Conservation (phyloP, 2,888 invertebrate genomes). For the Desoria tigrina region DNA sequence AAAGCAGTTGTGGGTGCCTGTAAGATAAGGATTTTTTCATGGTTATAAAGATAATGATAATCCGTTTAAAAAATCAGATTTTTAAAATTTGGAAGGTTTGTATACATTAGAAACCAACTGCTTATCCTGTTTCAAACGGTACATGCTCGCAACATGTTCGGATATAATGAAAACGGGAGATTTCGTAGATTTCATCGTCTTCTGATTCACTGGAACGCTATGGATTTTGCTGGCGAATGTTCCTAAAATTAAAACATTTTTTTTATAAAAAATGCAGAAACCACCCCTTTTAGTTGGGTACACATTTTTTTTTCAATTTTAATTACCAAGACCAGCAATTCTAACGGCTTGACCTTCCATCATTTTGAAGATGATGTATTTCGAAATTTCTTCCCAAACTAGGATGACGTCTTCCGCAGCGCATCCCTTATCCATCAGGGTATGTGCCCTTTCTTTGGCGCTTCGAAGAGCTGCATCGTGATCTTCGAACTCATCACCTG, state of each 20-base stretch:
- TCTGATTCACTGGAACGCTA: background rate
- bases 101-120: conserved; percentile 26
- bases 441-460: conserved; percentile 19
- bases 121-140: conserved; percentile 20
- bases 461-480: conserved; percentile 7
- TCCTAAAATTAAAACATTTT: background rate
- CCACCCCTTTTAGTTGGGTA: no score
- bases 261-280: no score
- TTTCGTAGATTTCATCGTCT: conserved; percentile 18
- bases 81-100: no score
- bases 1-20: conserved; percentile 26
- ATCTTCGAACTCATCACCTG: background rate
- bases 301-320: no score
- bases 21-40: background rate
- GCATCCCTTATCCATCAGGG: conserved; percentile 40
- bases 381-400: conserved; percentile 44
- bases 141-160: conserved; percentile 31
- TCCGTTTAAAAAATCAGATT: no score
- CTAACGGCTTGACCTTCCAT: conserved; percentile 38
- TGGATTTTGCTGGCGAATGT: background rate
- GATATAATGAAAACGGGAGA: conserved; percentile 31
- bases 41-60: no score
- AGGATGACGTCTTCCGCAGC: conserved; percentile 37
- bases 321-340: conserved; percentile 44
- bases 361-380: conserved; percentile 40